A percentile compares a stretch with the other conserved stretches of the same genome.
Conservation (phyloP, 2,113 vertebrate species). For the Holacanthus passer region DNA sequence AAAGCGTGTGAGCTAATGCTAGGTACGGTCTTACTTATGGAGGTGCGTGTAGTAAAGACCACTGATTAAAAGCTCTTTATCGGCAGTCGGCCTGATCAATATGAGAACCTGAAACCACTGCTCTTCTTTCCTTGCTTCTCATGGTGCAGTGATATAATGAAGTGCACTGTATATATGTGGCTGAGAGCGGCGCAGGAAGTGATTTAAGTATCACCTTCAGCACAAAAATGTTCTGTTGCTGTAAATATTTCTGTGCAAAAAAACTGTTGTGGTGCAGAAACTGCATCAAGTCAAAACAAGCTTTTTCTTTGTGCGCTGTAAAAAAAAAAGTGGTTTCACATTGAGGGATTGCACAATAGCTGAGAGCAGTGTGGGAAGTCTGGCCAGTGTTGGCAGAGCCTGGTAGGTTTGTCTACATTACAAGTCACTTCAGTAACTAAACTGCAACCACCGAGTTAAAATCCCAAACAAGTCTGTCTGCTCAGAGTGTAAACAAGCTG, state of each 20-base stretch:
- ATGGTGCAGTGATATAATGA: rapidly evolving
- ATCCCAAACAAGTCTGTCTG: neutral
- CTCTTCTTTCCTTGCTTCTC: neutral
- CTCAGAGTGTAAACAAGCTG: neutral
- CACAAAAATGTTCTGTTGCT: neutral
- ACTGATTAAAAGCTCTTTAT: conserved; percentile 62
- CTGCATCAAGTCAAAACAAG: conserved; percentile 61
- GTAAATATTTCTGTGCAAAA: neutral
- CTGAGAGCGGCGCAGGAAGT: neutral
- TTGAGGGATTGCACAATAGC: conserved; percentile 62
- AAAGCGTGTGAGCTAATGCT: neutral
- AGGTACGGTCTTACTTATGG: neutral
- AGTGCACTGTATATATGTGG: neutral
- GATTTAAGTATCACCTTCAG: rapidly evolving
- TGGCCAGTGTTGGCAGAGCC: conserved; percentile 14
- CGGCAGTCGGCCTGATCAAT: conserved; percentile 34
- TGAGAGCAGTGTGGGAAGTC: conserved; percentile 39
- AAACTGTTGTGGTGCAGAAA: neutral
- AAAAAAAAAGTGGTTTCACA: conserved; percentile 34
- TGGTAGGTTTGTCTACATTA: conserved; percentile 20
- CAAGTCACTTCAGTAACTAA: neutral
- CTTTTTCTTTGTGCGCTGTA: neutral
- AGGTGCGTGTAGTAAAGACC: neutral
- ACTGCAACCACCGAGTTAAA: neutral
- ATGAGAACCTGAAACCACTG: conserved; percentile 23